phyloP scores from a whole-genome alignment of 2,888 invertebrate genomes.

The Lasioglossum leucozonium region DNA sequence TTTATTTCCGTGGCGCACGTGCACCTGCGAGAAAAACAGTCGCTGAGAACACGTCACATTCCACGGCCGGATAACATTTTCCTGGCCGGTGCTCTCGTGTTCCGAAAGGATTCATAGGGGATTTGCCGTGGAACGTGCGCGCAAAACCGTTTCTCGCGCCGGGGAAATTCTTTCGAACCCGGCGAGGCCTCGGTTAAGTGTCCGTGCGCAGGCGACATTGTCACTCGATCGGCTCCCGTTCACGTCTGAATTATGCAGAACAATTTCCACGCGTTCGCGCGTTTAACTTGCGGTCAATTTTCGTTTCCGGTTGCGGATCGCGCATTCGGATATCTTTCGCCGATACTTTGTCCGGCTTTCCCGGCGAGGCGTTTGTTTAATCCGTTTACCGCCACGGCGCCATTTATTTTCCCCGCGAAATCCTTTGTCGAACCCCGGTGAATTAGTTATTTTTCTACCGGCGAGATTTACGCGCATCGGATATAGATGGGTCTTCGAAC shows the following conservation, averaged over 20 bases:
- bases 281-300: conserved; percentile 21
- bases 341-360: neutral
- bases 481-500: neutral
- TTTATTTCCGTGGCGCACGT: conserved; percentile 59
- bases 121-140: conserved; percentile 20
- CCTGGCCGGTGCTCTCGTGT: conserved; percentile 31
- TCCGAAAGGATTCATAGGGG: conserved; percentile 46
- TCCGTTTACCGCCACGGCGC: conserved; percentile 10
- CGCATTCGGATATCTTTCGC: neutral
- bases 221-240: neutral
- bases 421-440: neutral
- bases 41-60: conserved; percentile 51
- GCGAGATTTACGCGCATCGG: neutral
- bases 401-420: conserved; percentile 2
- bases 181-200: neutral
- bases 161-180: conserved; percentile 40
- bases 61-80: conserved; percentile 54
- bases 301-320: neutral
- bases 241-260: conserved; percentile 47
- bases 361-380: neutral
- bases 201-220: neutral
- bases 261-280: conserved; percentile 29
- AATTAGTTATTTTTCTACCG: neutral
- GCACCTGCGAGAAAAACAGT: conserved; percentile 46
- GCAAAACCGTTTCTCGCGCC: neutral